Percentiles rank a stretch among this genome's conserved stretches.
phyloP scores from a whole-genome alignment of 2,113 vertebrate species.

The Agapornis roseicollis region DNA sequence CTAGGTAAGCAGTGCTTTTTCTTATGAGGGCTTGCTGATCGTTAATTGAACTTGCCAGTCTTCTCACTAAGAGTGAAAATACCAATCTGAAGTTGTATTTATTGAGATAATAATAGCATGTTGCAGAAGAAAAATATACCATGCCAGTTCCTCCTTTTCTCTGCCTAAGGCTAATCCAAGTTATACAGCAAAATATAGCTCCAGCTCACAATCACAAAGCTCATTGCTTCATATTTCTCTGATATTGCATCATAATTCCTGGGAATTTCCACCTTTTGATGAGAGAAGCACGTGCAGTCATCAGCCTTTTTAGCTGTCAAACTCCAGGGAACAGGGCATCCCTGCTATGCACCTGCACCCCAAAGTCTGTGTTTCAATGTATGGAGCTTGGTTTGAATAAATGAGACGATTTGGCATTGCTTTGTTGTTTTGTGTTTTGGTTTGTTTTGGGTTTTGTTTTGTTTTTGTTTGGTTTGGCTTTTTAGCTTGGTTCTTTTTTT shows the following conservation, averaged over 20 bases:
- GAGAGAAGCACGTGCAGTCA: neutral
- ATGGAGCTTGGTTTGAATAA: neutral
- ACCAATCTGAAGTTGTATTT: neutral
- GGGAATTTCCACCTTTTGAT: neutral
- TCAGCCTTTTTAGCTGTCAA: neutral
- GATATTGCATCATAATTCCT: neutral
- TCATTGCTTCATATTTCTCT: neutral
- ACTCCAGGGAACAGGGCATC: neutral
- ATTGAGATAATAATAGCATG: neutral
- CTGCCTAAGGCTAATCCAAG: neutral
- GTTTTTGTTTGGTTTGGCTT: neutral
- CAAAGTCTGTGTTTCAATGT: neutral
- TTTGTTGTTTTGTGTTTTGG: neutral
- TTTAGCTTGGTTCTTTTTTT: neutral
- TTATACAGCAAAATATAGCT: neutral
- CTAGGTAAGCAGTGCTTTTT: neutral
- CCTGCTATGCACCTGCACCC: neutral
- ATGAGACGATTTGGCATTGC: neutral
- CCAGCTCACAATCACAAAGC: neutral
- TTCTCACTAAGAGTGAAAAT: neutral
- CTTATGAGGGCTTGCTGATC: fast-evolving
- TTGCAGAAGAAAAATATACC: neutral
- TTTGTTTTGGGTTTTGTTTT: fast-evolving
- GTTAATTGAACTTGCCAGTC: neutral
- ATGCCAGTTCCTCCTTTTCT: neutral